Evolutionary conservation across 2,888 invertebrate species (phyloP).

Genomic region (Pristionchus fissidentatus): DNA sequence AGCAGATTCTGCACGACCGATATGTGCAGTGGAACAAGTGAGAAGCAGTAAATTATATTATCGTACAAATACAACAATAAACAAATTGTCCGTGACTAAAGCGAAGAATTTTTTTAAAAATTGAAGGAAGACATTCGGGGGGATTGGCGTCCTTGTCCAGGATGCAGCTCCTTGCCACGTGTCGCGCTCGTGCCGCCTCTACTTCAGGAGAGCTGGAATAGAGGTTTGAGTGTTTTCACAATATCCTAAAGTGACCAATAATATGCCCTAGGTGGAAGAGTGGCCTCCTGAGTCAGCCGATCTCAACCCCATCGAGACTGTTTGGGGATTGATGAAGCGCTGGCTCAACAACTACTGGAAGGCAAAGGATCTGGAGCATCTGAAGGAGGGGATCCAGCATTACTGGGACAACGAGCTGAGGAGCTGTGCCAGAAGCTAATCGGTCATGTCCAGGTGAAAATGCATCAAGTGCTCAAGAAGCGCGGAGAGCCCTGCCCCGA

Average conservation of each 20-base stretch:
- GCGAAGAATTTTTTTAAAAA: too few relatives aligned
- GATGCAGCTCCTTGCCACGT: background rate
- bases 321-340: background rate
- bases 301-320: background rate
- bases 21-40: background rate
- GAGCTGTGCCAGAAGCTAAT: background rate
- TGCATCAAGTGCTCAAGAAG: background rate
- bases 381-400: background rate
- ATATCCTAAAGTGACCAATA: background rate
- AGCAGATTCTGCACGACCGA: background rate
- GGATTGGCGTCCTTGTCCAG: background rate
- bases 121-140: background rate
- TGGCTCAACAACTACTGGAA: background rate
- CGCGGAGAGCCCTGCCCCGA: background rate
- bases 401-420: background rate
- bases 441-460: background rate
- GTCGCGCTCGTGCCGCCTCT: background rate
- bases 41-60: too few relatives aligned
- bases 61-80: too few relatives aligned
- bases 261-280: background rate
- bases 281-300: constrained; percentile 20
- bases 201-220: background rate
- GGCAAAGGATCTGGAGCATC: background rate
- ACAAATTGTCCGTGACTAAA: too few relatives aligned
- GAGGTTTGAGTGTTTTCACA: too few relatives aligned